Evolutionary conservation across 1,140 invertebrate species (phyloP), one percentile per base, ranked within the genome.

Genomic region (Drosophila takahashii): DNA sequence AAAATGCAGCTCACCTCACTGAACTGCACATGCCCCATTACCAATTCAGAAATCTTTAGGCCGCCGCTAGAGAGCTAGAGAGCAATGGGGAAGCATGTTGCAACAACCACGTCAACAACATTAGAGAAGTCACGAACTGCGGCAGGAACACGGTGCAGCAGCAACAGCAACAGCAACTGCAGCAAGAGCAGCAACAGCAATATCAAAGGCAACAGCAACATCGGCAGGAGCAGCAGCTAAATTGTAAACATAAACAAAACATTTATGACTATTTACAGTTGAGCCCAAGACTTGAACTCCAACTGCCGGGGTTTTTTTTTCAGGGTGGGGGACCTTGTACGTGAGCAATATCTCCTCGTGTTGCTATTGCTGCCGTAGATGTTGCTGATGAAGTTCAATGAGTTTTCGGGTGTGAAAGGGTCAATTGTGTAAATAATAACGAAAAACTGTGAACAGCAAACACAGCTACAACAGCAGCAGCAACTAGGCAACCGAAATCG

Each of bases 181-280:
- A 42, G 39, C 39, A 36, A 37, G 13, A 36, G 32, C 61, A 39
- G 16, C 27, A 54, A 16, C 29, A 54, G 42, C 67, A 57, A 44
- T 27, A 18, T 18, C 42, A 41, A 37, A 13, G 27, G 18, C 47
- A 54, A 37, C 52, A 45, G 27, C 50, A 34, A 41, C 41, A 56
- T 16, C 37, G 44, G 36, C 50, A 62, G 41, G 22, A 73, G 34
- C 66, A 89, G 83, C 84, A 79, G 84, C 83, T 79, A 87, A 81
- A 87, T 84, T 89, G 84, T 89, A 89, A 87, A 89, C 84, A 86
- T 86, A 87, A 87, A 87, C 84, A 87, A 87, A 87, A 87, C 84
- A 89, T 87, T 87, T 87, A 87, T 87, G 84, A 87, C 84, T 87
- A 89, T 87, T 87, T 87, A 87, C 84, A 89, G 84, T 87, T 87